A percentile compares a stretch with the other conserved stretches of the same genome.
Evolutionary conservation across 2,888 invertebrate genomes (phyloP).

Genomic region (Phrixothrix hirtus): DNA sequence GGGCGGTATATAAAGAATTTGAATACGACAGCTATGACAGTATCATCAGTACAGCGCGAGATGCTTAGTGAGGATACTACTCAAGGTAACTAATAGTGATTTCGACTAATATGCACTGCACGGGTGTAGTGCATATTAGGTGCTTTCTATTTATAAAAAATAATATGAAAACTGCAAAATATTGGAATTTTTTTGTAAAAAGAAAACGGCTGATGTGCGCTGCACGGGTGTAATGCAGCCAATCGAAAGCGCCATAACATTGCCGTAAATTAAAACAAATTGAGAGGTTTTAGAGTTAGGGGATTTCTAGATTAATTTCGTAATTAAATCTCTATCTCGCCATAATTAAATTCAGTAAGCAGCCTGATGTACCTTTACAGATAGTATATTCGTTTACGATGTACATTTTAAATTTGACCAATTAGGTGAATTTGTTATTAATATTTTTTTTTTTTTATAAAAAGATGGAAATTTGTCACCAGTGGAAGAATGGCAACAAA

Average conservation of each 20-base stretch:
- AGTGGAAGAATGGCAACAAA: constrained; percentile 62
- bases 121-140: no score
- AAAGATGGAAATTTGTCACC: constrained; percentile 60
- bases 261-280: not conserved
- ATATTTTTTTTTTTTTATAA: constrained; percentile 27
- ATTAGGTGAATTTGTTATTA: no score
- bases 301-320: not conserved
- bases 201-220: no score
- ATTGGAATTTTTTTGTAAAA: no score
- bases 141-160: no score
- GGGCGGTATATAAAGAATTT: no score
- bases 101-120: no score
- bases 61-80: constrained; percentile 49
- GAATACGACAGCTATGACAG: no score
- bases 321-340: not conserved
- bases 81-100: constrained; percentile 56
- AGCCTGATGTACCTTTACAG: not conserved
- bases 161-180: no score
- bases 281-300: constrained; percentile 2
- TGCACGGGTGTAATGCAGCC: no score
- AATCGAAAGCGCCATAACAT: no score
- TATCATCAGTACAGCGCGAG: constrained; percentile 61
- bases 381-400: constrained; percentile 1
- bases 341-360: not conserved
- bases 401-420: constrained; percentile 28